Conservation (phyloP, 2,113 vertebrate genomes). For the Malaclemys terrapin region DNA sequence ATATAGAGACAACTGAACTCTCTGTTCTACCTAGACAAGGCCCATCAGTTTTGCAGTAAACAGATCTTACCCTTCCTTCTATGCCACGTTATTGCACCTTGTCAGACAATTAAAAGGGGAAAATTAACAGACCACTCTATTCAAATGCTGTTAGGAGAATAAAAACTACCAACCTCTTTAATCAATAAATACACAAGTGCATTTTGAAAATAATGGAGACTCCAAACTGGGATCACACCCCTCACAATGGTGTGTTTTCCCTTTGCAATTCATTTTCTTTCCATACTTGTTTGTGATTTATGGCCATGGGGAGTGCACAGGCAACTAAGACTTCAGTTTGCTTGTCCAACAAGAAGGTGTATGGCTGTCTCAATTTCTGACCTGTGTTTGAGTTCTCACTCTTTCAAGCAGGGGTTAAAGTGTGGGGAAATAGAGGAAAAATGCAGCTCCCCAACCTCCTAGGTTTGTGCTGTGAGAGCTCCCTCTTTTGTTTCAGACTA, state of each 20-base stretch:
- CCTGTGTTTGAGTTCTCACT: neutral
- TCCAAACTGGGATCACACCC: neutral
- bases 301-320: neutral
- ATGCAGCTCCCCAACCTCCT: neutral
- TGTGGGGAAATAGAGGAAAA: neutral
- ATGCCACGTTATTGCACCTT: neutral
- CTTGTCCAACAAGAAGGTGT: neutral
- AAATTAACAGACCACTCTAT: slow-evolving; percentile 18
- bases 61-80: neutral
- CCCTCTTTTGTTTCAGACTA: neutral
- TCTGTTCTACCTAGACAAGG: neutral
- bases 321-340: neutral
- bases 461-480: neutral
- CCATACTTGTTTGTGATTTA: neutral
- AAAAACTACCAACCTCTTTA: neutral
- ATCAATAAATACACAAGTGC: slow-evolving; percentile 23
- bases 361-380: neutral
- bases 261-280: slow-evolving; percentile 2
- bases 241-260: neutral
- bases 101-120: slow-evolving; percentile 13
- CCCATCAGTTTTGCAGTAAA: neutral
- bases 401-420: neutral
- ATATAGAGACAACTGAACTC: neutral
- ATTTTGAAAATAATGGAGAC: neutral
- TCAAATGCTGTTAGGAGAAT: slow-evolving; percentile 9